phyloP scores from a whole-genome alignment of 2,113 vertebrate genomes.

The Etheostoma spectabile region DNA sequence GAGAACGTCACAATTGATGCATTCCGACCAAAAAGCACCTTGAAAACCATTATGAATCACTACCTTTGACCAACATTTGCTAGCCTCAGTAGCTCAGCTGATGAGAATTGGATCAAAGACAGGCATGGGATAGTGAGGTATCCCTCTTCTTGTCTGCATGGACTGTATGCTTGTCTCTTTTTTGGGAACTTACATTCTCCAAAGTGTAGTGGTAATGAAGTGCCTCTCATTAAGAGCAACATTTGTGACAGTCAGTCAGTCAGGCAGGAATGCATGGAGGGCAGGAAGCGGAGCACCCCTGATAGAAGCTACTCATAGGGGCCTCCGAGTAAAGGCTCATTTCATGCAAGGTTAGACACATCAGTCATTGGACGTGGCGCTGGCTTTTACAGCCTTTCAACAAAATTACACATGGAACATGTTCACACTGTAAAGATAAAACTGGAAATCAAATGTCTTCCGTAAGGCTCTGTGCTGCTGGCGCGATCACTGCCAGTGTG shows the following conservation, averaged over 20 bases:
- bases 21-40: background rate
- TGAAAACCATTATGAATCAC: constrained; percentile 25
- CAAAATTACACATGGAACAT: constrained; percentile 77
- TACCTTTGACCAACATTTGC: constrained; percentile 32
- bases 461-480: constrained; percentile 43
- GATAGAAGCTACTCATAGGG: constrained; percentile 67
- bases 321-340: constrained; percentile 78
- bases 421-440: constrained; percentile 64
- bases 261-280: constrained; percentile 65
- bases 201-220: constrained; percentile 74
- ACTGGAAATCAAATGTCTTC: constrained; percentile 75
- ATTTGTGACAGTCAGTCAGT: constrained; percentile 75
- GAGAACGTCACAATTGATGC: no score
- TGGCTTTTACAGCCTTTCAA: constrained; percentile 77
- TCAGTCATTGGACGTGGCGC: constrained; percentile 79
- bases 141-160: constrained; percentile 45
- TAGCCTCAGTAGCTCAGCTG: constrained; percentile 28
- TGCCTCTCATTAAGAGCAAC: constrained; percentile 76
- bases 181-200: constrained; percentile 66
- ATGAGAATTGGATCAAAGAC: constrained; percentile 52
- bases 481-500: constrained; percentile 39
- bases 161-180: constrained; percentile 62
- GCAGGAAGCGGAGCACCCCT: constrained; percentile 52
- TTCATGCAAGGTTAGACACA: constrained; percentile 86
- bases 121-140: constrained; percentile 22